Percentiles rank a stretch among this genome's conserved stretches.
Conservation (phyloP, 2,888 invertebrate genomes). For the Tenodera sinensis region DNA sequence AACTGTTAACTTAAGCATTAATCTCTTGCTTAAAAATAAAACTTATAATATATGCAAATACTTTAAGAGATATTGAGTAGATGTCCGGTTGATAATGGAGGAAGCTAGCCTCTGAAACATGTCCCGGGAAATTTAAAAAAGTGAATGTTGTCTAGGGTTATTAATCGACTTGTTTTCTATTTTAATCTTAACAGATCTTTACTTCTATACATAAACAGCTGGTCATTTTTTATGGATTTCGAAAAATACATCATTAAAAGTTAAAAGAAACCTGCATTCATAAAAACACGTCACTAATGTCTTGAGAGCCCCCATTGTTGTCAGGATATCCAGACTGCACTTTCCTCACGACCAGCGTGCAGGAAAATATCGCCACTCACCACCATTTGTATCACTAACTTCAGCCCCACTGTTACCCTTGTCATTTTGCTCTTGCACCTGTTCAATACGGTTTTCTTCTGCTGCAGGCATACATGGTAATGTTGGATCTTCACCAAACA, state of each 20-base stretch:
- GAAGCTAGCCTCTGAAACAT: no score
- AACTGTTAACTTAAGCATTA: neutral
- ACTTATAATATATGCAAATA: no score
- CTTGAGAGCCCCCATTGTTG: neutral
- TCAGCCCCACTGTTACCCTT: neutral
- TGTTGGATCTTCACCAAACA: constrained; percentile 48
- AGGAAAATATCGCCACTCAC: neutral
- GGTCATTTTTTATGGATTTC: neutral
- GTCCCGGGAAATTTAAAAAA: no score
- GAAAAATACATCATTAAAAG: neutral
- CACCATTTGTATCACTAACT: neutral
- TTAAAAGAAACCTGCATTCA: neutral
- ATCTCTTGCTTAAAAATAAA: no score
- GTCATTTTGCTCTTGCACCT: constrained; percentile 21
- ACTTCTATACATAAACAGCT: neutral
- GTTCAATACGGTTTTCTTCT: constrained; percentile 39
- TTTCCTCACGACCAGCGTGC: neutral
- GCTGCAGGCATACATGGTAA: constrained; percentile 44
- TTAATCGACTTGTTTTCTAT: no score
- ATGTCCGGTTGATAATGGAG: no score
- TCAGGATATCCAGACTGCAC: neutral
- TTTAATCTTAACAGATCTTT: no score
- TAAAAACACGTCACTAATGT: neutral
- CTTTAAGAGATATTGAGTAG: no score
- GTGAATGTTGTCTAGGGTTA: no score